phyloP scores from a whole-genome alignment of 2,113 vertebrate species.

The Noturus placidus region DNA sequence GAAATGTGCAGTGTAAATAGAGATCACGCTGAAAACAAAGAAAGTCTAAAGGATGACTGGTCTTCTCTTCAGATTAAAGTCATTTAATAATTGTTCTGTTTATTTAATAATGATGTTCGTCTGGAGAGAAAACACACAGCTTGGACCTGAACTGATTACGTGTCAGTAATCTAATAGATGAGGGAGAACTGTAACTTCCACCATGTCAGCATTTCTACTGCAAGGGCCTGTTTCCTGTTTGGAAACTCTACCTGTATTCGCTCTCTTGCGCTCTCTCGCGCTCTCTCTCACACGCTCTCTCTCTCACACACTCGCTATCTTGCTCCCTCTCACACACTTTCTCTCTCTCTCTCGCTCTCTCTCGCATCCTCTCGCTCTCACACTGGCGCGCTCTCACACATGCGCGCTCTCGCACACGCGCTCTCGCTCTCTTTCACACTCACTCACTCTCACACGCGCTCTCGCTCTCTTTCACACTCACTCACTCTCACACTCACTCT shows the following conservation, averaged over 20 bases:
- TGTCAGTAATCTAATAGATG: neutral
- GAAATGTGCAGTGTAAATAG: neutral
- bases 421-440: too few species aligned
- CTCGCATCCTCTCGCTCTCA: too few species aligned
- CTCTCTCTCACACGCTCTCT: too few species aligned
- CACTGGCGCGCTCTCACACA: too few species aligned
- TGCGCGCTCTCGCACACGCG: too few species aligned
- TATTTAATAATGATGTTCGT: neutral
- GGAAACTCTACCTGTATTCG: neutral
- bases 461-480: too few species aligned
- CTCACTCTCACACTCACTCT: neutral
- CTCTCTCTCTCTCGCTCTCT: too few species aligned
- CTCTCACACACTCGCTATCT: neutral
- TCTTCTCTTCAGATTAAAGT: neutral
- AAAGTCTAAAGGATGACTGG: too few species aligned
- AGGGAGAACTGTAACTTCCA: neutral
- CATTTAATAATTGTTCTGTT: neutral
- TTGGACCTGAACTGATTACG: neutral
- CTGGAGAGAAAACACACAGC: neutral
- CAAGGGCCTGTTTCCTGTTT: neutral
- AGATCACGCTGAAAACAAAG: neutral
- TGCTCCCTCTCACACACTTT: rapidly evolving
- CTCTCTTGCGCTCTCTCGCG: too few species aligned
- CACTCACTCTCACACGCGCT: too few species aligned
- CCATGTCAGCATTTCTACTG: neutral